Evolutionary conservation across 1,140 invertebrate species (phyloP).

Genomic region (Frieseomelitta varia): DNA sequence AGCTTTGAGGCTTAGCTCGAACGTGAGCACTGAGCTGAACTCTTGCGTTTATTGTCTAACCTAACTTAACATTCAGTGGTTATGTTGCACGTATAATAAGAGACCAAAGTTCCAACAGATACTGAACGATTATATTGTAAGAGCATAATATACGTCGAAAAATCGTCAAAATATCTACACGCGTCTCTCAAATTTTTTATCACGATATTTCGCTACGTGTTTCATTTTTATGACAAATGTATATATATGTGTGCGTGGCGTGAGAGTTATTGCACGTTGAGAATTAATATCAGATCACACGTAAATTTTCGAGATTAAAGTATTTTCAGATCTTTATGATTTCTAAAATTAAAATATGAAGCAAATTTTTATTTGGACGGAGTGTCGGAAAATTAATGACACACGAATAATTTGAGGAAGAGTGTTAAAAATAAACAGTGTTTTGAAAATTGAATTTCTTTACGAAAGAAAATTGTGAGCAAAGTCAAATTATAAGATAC

Average conservation of each 20-base stretch:
- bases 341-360: too few species aligned
- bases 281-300: too few species aligned
- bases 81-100: background rate
- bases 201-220: too few species aligned
- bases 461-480: too few species aligned
- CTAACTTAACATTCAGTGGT: too few species aligned
- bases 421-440: too few species aligned
- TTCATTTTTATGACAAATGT: background rate
- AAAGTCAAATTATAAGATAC: background rate
- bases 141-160: background rate
- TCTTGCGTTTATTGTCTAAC: background rate
- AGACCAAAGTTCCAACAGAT: background rate
- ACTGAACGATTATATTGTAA: background rate
- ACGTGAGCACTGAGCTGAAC: background rate
- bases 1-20: background rate
- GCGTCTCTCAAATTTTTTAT: background rate
- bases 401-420: background rate
- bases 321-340: too few species aligned
- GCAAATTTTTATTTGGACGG: background rate
- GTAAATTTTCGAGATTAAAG: too few species aligned
- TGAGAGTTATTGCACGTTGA: too few species aligned
- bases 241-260: background rate
- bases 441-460: too few species aligned
- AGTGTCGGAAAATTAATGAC: background rate
- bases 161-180: background rate